Base-by-base conservation (phyloP, 1,140 invertebrate genomes). In the Zaprionus ghesquierei region DNA sequence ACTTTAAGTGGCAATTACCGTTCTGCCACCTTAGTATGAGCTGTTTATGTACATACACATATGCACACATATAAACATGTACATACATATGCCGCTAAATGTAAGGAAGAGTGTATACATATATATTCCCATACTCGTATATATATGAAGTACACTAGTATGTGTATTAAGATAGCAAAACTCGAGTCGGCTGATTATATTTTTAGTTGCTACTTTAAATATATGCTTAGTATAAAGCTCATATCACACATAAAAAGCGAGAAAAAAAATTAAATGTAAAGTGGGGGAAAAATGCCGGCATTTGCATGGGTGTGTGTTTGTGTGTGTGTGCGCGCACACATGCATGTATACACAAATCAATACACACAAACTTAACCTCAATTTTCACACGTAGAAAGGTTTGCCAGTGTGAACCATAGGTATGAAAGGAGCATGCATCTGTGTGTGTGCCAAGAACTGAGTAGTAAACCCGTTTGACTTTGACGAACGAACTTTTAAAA, bases 381-480 rank as follows among this genome's bases (percentile, higher is more conserved):
- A 73, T 60, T 35, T 46, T 27, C 13, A 66, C 56, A 66, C 44
- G 29, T 25, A 41, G 61, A 50, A 46, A 50, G 20, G 59, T 44
- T 50, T 53, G 64, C 18, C 3, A 33, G 38, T 58, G 25, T 68
- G 55, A 25, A n/a, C 55, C 55, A 55, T 20, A 55, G 35, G 20
- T 50, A 25, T 25, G 20, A 22, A 20, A 44, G 15, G 18, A 20
- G 41, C 18, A 22, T 65, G 27, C 29, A 18, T 63, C 6, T 55
- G 23, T 69, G 41, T 49, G 51, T 76, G 41, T 70, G 62, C 58
- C 54, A 61, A 79, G 64, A 80, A 79, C 76, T 69, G 54, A 62
- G 68, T 85, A 84, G 64, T 85, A 84, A 84, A 84, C 80, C 73
- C 73, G 80, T 84, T 84, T 84, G 61, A 75, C 79, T 84, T 84